Evolutionary conservation across 1,140 invertebrate species (phyloP), one percentile per base, ranked within the genome.

Genomic region (Camponotus pennsylvanicus): DNA sequence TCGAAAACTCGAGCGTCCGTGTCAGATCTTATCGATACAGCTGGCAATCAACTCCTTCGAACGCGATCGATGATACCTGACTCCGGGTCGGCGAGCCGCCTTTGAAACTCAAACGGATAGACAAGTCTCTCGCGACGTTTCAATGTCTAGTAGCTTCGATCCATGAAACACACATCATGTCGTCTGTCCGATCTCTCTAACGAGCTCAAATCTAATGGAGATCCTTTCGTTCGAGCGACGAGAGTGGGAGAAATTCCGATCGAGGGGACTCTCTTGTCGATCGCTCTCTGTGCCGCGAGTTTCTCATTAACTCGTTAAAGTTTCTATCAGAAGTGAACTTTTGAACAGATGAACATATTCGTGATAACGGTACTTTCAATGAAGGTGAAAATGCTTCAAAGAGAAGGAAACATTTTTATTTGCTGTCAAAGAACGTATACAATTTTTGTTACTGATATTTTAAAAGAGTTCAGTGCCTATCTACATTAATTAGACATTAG

Each of bases 11-110:
- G 85, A 84, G 88, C 59, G 89, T 87, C 80, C 85, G 88, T 92
- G 91, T 93, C 92, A 91, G 92, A 93, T 92, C 73, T 92, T 93
- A 92, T 92, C 91, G 85, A 89, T 87, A 89, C 77, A 67, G 55
- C 88, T 78, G 61, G 67, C 78, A 79, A 90, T 90, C 85, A 89
- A 86, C 66, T 80, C 64, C 32, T 84, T 49, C 71, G 21, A 45
- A 71, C 21, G 86, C 61, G 34, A 76, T 59, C 52, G 88, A 86
- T 89, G 88, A 90, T 90, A 90, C 88, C 88, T 90, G 85, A 70
- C 52, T 57, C 13, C n/a, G 13, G 59, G 79, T 79, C 79, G 80
- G 79, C 78, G 82, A 80, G 64, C 64, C 49, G 59, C 70, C 86
- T 89, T 91, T 91, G 86, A 91, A 91, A 89, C 64, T 42, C n/a